Evolutionary conservation across 2,113 vertebrate genomes (phyloP).

Genomic region (Eolophus roseicapilla): DNA sequence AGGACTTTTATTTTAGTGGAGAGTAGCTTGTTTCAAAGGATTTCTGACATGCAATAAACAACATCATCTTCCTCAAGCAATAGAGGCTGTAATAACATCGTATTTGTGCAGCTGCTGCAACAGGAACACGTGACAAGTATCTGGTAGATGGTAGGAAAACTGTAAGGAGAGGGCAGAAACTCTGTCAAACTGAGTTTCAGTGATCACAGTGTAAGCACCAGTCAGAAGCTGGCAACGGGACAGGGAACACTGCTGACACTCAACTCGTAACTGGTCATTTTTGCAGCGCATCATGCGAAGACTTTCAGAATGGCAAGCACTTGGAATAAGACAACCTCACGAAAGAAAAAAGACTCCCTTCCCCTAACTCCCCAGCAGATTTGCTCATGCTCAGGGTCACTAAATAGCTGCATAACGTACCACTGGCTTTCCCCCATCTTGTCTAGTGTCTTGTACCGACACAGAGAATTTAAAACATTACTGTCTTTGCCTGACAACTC

Average conservation of each 20-base stretch:
- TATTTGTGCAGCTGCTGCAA: neutral
- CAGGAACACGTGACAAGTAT: neutral
- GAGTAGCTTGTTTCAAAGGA: neutral
- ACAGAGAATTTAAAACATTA: neutral
- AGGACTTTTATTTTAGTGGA: neutral
- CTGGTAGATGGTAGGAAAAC: neutral
- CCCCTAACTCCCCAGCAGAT: neutral
- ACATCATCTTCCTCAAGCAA: neutral
- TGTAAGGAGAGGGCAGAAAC: neutral
- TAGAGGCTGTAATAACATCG: neutral
- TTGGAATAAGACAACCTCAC: neutral
- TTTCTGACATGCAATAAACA: neutral
- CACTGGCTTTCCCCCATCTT: neutral
- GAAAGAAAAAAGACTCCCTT: neutral
- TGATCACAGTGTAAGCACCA: neutral
- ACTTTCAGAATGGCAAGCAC: neutral
- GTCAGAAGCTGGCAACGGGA: neutral
- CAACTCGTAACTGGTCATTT: neutral
- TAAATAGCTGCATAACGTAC: neutral
- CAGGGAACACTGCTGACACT: neutral
- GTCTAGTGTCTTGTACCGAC: neutral
- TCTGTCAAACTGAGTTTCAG: neutral
- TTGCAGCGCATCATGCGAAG: rapidly evolving
- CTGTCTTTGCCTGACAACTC: neutral
- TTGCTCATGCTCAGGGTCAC: neutral